Conservation (phyloP, 2,113 vertebrate species). For the Burhinus bistriatus region DNA sequence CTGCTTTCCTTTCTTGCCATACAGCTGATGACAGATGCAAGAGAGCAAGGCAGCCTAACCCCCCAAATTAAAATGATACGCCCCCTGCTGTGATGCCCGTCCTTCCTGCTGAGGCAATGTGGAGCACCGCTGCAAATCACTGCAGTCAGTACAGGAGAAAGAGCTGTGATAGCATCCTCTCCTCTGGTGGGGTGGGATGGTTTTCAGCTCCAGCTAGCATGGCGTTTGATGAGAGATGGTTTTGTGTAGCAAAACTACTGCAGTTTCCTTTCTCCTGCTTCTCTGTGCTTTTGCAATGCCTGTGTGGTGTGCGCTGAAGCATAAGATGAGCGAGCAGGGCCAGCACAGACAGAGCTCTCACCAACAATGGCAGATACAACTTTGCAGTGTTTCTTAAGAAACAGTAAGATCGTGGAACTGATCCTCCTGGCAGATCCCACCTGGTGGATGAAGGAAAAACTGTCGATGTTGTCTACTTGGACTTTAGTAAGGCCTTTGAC, state of each 20-base stretch:
- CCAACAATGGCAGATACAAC: not conserved
- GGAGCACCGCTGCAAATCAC: not conserved
- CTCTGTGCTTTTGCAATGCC: accelerated
- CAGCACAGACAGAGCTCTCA: not conserved
- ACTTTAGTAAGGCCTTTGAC: too few relatives aligned
- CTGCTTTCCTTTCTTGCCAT: not conserved
- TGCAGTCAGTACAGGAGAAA: not conserved
- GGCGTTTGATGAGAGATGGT: not conserved
- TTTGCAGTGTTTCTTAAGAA: not conserved
- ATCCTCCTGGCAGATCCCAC: not conserved
- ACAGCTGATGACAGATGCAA: not conserved
- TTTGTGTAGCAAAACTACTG: not conserved
- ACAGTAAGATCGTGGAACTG: not conserved
- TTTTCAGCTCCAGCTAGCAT: not conserved
- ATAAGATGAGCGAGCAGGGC: too few relatives aligned
- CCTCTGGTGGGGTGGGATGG: not conserved
- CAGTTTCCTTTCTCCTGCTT: not conserved
- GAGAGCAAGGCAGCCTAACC: not conserved
- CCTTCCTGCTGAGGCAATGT: not conserved
- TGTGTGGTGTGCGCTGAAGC: not conserved
- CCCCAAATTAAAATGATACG: not conserved
- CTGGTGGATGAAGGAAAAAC: too few relatives aligned
- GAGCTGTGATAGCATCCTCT: not conserved
- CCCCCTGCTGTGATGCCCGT: not conserved
- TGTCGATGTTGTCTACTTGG: too few relatives aligned